Evolutionary conservation across 2,113 vertebrate genomes (phyloP), one percentile per base, ranked within the genome.

Genomic region (Seriola aureovittata): DNA sequence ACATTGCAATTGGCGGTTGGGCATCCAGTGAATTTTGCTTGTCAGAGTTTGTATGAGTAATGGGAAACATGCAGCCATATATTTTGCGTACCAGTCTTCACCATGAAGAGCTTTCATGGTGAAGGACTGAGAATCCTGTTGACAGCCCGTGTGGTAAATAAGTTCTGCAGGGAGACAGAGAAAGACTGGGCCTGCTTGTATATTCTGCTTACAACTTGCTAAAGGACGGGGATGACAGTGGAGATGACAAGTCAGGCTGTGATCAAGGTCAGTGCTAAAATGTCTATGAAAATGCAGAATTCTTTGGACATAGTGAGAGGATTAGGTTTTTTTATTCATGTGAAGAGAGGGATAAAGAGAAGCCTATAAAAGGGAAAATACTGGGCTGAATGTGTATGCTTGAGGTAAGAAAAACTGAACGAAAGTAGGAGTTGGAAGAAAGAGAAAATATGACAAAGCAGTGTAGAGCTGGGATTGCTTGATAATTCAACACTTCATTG

Each of bases 261-360:
- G 89, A 93, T 91, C 87, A 91, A 91, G 80, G 84, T 89, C 88
- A 69, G 46, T 5, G 74, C 62, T 81, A 72, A 88, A 86, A 85
- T 75, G 77, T 76, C 75, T 54, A 52, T 19, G 71, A 79, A 86
- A 69, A 91, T 64, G 36, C 70, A 38, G 73, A 85, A 73, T 66
- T 76, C 10, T 84, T 71, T 25, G 9, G 65, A 87, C 42, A 42
- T n/a, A 54, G 70, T 62, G 81, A 84, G 75, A 77, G 69, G 77
- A 88, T 92, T 85, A 54, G 40, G 8, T 42, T 42, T 65, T 86
- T 85, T 69, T 85, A 71, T 81, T 90, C 68, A 66, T 80, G 64
- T 79, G 52, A 67, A 69, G 38, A 52, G 64, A 13, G 34, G 73
- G 63, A 52, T 62, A 63, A 80, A 67, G 21, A 73, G 57, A 69